phyloP scores from a whole-genome alignment of 2,797 vertebrate genomes.

The Simalia tracyae region DNA sequence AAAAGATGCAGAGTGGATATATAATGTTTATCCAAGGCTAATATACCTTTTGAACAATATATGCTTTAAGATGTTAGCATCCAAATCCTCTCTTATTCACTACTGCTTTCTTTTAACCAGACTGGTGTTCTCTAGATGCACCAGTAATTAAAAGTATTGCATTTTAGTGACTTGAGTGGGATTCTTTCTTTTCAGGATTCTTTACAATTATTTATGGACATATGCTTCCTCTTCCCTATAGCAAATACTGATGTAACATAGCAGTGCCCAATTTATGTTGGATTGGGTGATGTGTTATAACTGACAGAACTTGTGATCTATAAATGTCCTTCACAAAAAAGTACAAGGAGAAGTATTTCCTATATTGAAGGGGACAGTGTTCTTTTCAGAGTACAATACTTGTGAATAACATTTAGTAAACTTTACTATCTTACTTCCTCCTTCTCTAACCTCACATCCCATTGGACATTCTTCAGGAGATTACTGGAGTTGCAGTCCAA shows the following conservation, averaged over 20 bases:
- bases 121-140: background rate
- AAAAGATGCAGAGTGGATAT: background rate
- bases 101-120: background rate
- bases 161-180: background rate
- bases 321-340: background rate
- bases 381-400: background rate
- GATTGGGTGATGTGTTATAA: background rate
- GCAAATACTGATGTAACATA: background rate
- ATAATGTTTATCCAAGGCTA: background rate
- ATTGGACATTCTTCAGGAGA: background rate
- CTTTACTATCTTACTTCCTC: background rate
- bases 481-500: background rate
- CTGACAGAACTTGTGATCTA: background rate
- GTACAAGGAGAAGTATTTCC: background rate
- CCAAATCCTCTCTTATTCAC: background rate
- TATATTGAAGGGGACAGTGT: background rate
- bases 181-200: background rate
- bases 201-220: background rate
- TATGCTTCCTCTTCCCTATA: background rate
- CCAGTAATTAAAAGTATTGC: background rate
- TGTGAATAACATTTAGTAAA: background rate
- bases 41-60: background rate
- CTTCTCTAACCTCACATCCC: background rate
- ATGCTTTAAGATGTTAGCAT: background rate
- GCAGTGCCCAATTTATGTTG: background rate